Evolutionary conservation across 2,113 vertebrate genomes (phyloP).

Genomic region (Varanus salvator): DNA sequence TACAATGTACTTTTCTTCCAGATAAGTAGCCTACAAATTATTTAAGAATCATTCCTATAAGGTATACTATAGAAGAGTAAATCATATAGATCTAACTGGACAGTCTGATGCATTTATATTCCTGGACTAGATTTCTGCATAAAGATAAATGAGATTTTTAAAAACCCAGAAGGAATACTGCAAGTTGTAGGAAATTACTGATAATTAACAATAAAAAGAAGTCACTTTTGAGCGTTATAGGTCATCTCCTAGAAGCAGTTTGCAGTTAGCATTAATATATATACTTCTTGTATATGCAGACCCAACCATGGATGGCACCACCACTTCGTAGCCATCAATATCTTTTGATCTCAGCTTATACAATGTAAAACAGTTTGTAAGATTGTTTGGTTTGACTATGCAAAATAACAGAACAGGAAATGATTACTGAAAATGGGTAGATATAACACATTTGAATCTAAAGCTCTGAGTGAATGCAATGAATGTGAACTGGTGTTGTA

Average conservation of each 20-base stretch:
- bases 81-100: not conserved
- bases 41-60: conserved; percentile 30
- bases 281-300: not conserved
- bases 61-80: not conserved
- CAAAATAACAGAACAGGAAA: conserved; percentile 70
- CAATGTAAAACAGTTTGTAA: conserved; percentile 55
- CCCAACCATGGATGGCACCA: not conserved
- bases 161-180: not conserved
- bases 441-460: conserved; percentile 71
- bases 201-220: not conserved
- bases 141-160: not conserved
- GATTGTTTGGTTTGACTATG: conserved; percentile 55
- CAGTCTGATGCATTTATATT: not conserved
- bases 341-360: conserved; percentile 18
- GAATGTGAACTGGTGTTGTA: conserved; percentile 85
- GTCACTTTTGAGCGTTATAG: not conserved
- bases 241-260: not conserved
- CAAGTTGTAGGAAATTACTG: not conserved
- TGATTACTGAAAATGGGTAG: conserved; percentile 69
- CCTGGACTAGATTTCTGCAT: not conserved
- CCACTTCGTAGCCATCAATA: not conserved
- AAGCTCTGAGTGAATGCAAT: conserved; percentile 77
- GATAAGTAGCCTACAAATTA: fast-evolving
- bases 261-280: not conserved
- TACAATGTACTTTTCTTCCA: conserved; percentile 9